phyloP scores from a whole-genome alignment of 1,140 invertebrate genomes.

The Apis cerana region DNA sequence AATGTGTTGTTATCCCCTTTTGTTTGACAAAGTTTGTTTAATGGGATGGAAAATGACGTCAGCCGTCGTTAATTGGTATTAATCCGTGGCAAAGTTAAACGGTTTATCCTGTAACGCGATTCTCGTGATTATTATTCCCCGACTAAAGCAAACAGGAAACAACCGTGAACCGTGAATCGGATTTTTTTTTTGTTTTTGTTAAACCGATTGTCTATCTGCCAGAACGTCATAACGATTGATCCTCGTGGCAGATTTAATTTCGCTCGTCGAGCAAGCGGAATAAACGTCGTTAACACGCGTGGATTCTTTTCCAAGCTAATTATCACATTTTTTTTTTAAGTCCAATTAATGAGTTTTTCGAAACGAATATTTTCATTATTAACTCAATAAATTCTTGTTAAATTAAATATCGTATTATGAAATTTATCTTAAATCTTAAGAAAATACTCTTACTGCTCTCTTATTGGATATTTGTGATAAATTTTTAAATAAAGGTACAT shows the following conservation, averaged over 20 bases:
- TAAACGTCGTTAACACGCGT: background rate
- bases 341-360: background rate
- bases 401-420: too few species aligned
- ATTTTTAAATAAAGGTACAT: too few species aligned
- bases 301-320: background rate
- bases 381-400: too few species aligned
- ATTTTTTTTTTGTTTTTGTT: background rate
- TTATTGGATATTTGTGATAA: too few species aligned
- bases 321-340: background rate
- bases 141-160: background rate
- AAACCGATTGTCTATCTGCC: background rate
- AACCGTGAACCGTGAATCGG: background rate
- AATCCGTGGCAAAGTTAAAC: slow-evolving; percentile 14
- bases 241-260: background rate
- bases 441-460: too few species aligned
- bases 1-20: background rate
- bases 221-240: background rate
- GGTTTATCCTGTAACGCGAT: slow-evolving; percentile 26
- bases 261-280: too few species aligned
- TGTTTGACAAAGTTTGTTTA: background rate
- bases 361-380: background rate
- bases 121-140: slow-evolving; percentile 9
- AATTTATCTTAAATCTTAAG: too few species aligned
- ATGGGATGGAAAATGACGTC: slow-evolving; percentile 9
- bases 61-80: slow-evolving; percentile 11